These are phyloP conservation scores for Diceros bicornis DNA, from an alignment of 2,797 vertebrate species.

Conservation along the genomic window DNA sequence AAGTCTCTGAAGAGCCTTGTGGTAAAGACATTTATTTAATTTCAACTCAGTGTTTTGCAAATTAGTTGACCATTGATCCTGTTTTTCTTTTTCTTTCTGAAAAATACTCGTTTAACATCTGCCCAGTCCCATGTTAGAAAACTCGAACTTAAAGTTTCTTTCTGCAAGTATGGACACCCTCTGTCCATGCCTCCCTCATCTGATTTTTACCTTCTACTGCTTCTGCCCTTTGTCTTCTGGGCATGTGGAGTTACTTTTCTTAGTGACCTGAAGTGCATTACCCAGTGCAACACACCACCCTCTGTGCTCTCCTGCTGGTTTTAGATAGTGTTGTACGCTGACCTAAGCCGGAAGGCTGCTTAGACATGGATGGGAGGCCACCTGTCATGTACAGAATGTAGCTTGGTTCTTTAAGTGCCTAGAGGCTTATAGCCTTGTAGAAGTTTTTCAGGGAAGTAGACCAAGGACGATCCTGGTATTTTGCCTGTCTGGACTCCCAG, in stretches of 20 bases:
- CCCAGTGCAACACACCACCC: not conserved
- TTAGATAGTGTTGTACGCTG: too few relatives aligned
- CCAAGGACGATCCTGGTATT: too few relatives aligned
- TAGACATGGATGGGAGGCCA: too few relatives aligned
- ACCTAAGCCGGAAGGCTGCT: not conserved
- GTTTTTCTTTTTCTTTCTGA: not conserved
- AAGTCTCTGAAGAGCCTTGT: not conserved
- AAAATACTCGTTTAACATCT: not conserved
- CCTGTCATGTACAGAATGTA: rapidly evolving
- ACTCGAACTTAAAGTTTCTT: not conserved
- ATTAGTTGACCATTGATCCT: not conserved
- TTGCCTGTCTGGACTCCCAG: not conserved
- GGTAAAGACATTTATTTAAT: not conserved
- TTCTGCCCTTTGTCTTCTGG: not conserved
- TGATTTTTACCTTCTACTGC: not conserved
- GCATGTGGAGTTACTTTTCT: too few relatives aligned
- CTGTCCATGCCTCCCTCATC: not conserved
- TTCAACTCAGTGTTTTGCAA: not conserved
- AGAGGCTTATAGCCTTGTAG: not conserved
- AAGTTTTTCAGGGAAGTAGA: not conserved
- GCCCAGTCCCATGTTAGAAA: not conserved
- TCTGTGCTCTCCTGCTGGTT: not conserved
- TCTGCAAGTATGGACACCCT: not conserved
- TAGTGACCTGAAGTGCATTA: too few relatives aligned
- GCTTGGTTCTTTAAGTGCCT: not conserved